Evolutionary conservation across 2,888 invertebrate genomes (phyloP).

Genomic region (Protodeltote pygarga): DNA sequence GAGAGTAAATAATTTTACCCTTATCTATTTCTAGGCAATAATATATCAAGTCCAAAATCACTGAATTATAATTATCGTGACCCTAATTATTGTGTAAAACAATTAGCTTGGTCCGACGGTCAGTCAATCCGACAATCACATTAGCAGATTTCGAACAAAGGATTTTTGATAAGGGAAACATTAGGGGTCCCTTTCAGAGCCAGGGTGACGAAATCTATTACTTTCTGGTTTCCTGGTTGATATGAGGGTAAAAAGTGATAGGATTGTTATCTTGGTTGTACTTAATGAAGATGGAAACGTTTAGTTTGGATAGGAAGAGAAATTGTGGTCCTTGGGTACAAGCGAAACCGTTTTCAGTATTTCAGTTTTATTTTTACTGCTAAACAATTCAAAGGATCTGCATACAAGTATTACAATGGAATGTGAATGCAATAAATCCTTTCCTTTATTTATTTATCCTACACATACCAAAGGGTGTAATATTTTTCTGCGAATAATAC

Average conservation of each 20-base stretch:
- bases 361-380: too few species aligned
- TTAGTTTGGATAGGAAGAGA: not conserved
- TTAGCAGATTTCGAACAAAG: slow-evolving; percentile 45
- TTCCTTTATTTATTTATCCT: too few species aligned
- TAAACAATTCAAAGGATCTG: too few species aligned
- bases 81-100: slow-evolving; percentile 44
- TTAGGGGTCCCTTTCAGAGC: slow-evolving; percentile 34
- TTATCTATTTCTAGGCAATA: too few species aligned
- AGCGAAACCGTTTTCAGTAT: too few species aligned
- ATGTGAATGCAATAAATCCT: too few species aligned
- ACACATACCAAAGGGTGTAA: too few species aligned
- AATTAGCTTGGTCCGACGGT: slow-evolving; percentile 41
- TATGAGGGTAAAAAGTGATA: slow-evolving; percentile 32
- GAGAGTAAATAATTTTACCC: too few species aligned
- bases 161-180: slow-evolving; percentile 36
- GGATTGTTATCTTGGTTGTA: slow-evolving; percentile 32
- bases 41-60: not conserved
- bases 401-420: too few species aligned
- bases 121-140: slow-evolving; percentile 47
- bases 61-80: not conserved
- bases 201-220: slow-evolving; percentile 36
- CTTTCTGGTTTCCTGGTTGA: slow-evolving; percentile 31
- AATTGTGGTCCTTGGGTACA: too few species aligned
- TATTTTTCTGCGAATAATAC: too few species aligned
- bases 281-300: slow-evolving; percentile 19